Percentiles rank a stretch among this genome's conserved stretches.
phyloP scores from a whole-genome alignment of 2,113 vertebrate genomes.

The Uria aalge region DNA sequence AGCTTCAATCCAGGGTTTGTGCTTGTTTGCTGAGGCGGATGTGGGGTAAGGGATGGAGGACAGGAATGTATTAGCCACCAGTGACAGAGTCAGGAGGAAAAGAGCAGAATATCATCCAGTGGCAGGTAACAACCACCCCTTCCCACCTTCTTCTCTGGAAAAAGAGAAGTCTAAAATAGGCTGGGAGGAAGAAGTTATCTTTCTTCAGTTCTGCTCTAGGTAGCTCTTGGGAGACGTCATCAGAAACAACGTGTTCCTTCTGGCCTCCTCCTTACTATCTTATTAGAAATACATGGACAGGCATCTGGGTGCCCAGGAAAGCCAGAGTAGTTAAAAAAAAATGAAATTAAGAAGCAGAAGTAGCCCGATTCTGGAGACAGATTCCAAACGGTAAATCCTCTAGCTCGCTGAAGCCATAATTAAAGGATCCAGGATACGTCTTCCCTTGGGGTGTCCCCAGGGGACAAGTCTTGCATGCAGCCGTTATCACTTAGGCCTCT shows the following conservation, averaged over 20 bases:
- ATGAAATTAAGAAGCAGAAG: neutral
- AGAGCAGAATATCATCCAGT: neutral
- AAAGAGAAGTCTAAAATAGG: neutral
- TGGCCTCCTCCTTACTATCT: neutral
- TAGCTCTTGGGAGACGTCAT: neutral
- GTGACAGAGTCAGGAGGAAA: neutral
- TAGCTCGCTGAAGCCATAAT: neutral
- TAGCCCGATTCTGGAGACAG: neutral
- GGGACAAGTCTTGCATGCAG: neutral
- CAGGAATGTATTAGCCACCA: neutral
- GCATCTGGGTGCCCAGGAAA: neutral
- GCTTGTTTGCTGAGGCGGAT: slow-evolving; percentile 90
- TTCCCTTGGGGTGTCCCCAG: neutral
- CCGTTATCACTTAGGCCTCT: neutral
- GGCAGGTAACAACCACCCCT: neutral
- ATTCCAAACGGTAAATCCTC: neutral
- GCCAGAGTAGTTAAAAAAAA: neutral
- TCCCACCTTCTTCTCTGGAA: neutral
- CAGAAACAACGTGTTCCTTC: neutral
- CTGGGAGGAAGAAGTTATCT: neutral
- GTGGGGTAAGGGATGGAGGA: neutral
- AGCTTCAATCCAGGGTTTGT: slow-evolving; percentile 99
- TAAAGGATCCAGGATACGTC: neutral
- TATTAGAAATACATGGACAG: neutral
- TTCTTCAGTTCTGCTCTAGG: neutral